These are phyloP conservation scores for Panulirus ornatus DNA, from an alignment of 1,140 invertebrate species.

Conservation along the genomic window DNA sequence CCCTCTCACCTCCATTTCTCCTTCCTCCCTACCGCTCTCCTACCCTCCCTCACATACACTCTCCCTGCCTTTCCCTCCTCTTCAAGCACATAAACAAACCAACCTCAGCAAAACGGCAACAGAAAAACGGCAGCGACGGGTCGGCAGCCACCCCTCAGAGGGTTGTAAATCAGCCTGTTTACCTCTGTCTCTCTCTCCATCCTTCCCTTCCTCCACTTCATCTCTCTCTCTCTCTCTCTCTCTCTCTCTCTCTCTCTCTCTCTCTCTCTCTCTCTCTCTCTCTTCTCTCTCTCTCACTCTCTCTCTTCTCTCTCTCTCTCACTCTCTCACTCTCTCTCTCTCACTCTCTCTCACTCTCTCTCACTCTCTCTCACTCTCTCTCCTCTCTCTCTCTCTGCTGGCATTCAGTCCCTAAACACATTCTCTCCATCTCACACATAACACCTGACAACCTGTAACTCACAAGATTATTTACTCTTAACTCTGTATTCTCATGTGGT, in stretches of 20 bases:
- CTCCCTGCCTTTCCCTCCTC: background rate
- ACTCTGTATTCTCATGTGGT: no score
- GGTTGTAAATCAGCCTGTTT: background rate
- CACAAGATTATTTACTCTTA: no score
- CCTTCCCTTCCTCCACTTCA: no score
- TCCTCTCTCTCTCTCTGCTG: background rate
- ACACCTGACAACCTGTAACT: no score
- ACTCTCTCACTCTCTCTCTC: background rate
- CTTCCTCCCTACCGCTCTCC: background rate
- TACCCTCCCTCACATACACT: background rate
- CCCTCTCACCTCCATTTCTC: background rate
- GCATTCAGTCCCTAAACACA: background rate
- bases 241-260: background rate
- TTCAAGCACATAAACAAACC: slow-evolving; percentile 8
- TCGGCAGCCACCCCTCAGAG: background rate
- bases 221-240: background rate
- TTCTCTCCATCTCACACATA: no score
- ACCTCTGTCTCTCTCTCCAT: background rate
- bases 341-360: slow-evolving; percentile 1
- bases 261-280: background rate
- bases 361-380: background rate
- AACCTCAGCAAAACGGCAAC: background rate
- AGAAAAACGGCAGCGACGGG: background rate
- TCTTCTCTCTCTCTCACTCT: background rate
- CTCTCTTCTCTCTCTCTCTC: background rate